These are phyloP conservation scores for Aramus guarauna DNA, from an alignment of 2,113 vertebrate species.

Conservation along the genomic window DNA sequence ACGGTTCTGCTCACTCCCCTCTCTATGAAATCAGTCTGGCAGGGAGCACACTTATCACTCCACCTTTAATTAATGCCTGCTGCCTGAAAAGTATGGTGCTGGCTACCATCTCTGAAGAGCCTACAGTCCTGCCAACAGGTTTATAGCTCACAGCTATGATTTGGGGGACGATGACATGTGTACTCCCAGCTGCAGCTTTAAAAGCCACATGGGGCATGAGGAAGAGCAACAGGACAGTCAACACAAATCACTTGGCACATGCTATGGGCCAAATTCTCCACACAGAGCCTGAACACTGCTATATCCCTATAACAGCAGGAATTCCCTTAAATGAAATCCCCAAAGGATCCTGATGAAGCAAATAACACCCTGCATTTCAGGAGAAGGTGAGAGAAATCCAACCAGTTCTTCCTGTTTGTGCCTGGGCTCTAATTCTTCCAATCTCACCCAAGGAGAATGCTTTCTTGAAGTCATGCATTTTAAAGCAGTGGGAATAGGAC, in stretches of 20 bases:
- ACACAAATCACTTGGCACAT: neutral
- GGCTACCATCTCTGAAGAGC: neutral
- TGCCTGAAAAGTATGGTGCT: neutral
- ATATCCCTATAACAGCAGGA: neutral
- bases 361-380: neutral
- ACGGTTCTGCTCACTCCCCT: neutral
- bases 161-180: neutral
- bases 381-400: neutral
- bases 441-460: neutral
- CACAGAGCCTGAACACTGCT: neutral
- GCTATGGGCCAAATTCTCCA: neutral
- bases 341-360: neutral
- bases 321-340: neutral
- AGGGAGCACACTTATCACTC: neutral
- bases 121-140: neutral
- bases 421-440: neutral
- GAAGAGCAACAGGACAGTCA: neutral
- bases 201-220: neutral
- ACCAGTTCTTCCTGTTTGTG: neutral
- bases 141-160: neutral
- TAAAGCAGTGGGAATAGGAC: neutral
- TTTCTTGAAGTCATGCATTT: neutral
- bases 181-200: neutral
- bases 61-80: neutral
- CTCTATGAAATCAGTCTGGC: neutral